Percentiles rank a stretch among this genome's conserved stretches.
These are phyloP conservation scores for Amphimallon solstitiale DNA, from an alignment of 2,888 invertebrate species.

Conservation along the genomic window DNA sequence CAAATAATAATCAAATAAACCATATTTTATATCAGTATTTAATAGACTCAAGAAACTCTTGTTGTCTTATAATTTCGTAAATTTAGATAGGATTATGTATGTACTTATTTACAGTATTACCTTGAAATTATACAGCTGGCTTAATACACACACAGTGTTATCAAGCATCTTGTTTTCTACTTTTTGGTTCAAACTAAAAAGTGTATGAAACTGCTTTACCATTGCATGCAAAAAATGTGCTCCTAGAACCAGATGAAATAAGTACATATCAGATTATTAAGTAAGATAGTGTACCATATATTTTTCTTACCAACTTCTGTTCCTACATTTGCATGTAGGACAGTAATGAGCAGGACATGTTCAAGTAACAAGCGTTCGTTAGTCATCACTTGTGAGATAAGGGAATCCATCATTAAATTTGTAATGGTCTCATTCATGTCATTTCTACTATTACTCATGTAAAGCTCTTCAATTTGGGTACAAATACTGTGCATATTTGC, in stretches of 20 bases:
- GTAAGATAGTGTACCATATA: neutral
- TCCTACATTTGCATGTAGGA: constrained; percentile 90
- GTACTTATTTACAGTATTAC: constrained; percentile 60
- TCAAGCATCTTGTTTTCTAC: constrained; percentile 83
- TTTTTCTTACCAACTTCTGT: constrained; percentile 81
- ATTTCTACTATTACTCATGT: constrained; percentile 81
- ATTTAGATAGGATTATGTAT: too few relatives aligned
- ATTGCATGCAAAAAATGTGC: constrained; percentile 85
- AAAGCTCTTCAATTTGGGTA: constrained; percentile 81
- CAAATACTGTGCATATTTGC: constrained; percentile 88
- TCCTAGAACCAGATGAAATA: constrained; percentile 62
- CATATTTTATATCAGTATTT: neutral
- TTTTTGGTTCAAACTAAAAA: constrained; percentile 65
- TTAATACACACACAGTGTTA: constrained; percentile 80
- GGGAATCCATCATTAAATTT: constrained; percentile 75
- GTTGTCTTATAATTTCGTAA: too few relatives aligned
- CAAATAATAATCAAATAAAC: too few relatives aligned
- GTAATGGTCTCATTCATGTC: constrained; percentile 82
- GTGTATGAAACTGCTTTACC: constrained; percentile 73
- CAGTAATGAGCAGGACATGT: constrained; percentile 82
- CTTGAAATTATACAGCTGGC: constrained; percentile 90
- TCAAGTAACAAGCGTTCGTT: constrained; percentile 85
- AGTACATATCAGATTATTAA: neutral
- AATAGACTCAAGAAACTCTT: too few relatives aligned
- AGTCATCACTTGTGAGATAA: constrained; percentile 70